Conservation (phyloP, 2,888 invertebrate genomes). For the Drosophila nigritarsus region DNA sequence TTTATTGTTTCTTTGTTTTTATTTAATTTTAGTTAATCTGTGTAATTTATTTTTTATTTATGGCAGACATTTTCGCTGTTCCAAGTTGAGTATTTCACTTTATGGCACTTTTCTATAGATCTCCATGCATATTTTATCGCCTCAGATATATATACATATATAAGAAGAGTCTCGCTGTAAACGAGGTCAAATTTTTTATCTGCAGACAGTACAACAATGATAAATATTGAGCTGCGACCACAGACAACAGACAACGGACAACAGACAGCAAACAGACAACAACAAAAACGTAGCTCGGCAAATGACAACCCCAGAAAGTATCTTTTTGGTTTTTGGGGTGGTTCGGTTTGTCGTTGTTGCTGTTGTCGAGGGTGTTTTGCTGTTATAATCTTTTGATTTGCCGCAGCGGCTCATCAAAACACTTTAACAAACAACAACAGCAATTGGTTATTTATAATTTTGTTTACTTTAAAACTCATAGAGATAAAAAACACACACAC, state of each 20-base stretch:
- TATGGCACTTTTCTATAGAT: constrained; percentile 42
- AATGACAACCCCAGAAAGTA: constrained; percentile 42
- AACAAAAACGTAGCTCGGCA: constrained; percentile 16
- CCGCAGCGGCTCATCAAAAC: constrained; percentile 53
- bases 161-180: constrained; percentile 59
- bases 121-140: constrained; percentile 2
- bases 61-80: constrained; percentile 69
- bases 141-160: constrained; percentile 21
- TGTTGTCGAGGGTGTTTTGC: constrained; percentile 40
- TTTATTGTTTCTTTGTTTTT: constrained; percentile 5
- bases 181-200: constrained; percentile 81
- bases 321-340: constrained; percentile 13
- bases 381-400: constrained; percentile 46
- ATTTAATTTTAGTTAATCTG: constrained; percentile 8
- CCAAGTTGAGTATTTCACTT: constrained; percentile 24
- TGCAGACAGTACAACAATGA: constrained; percentile 69
- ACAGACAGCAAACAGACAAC: constrained; percentile 62
- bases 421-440: constrained; percentile 30
- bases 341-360: constrained; percentile 16
- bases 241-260: constrained; percentile 69
- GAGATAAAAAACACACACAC: constrained; percentile 4
- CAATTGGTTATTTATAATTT: constrained; percentile 21
- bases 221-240: constrained; percentile 59
- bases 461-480: constrained; percentile 17
- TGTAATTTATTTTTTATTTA: constrained; percentile 53